Percentiles rank a stretch among this genome's conserved stretches.
Evolutionary conservation across 2,113 vertebrate species (phyloP).

Genomic region (Octodon degus): DNA sequence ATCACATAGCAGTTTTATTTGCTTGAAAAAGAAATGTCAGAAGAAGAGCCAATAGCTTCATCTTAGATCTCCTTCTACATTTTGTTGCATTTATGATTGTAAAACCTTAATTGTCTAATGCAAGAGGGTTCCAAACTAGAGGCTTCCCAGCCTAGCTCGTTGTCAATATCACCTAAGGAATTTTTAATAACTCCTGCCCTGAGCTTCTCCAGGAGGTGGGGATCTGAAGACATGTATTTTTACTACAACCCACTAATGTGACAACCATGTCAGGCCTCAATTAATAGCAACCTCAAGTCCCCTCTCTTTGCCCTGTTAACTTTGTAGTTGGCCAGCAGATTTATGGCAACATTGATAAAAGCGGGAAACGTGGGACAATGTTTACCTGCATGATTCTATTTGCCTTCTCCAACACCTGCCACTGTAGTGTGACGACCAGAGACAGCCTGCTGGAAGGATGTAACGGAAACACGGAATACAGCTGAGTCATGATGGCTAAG

Average conservation of each 20-base stretch:
- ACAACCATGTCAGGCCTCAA: background rate
- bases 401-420: background rate
- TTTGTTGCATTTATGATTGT: background rate
- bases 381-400: background rate
- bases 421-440: background rate
- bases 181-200: background rate
- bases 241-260: background rate
- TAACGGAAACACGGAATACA: background rate
- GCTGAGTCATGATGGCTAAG: background rate
- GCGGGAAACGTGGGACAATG: background rate
- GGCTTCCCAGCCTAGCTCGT: background rate
- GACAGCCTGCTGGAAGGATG: background rate
- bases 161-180: background rate
- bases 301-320: background rate
- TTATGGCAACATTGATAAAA: constrained; percentile 13
- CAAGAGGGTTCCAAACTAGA: background rate
- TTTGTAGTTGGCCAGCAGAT: background rate
- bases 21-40: background rate
- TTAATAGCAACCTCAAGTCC: background rate
- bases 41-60: background rate
- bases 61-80: background rate
- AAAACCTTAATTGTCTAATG: background rate
- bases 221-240: background rate
- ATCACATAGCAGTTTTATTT: background rate
- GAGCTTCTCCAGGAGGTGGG: background rate